Conservation (phyloP, 2,888 invertebrate species). For the Nyleta sp. region DNA sequence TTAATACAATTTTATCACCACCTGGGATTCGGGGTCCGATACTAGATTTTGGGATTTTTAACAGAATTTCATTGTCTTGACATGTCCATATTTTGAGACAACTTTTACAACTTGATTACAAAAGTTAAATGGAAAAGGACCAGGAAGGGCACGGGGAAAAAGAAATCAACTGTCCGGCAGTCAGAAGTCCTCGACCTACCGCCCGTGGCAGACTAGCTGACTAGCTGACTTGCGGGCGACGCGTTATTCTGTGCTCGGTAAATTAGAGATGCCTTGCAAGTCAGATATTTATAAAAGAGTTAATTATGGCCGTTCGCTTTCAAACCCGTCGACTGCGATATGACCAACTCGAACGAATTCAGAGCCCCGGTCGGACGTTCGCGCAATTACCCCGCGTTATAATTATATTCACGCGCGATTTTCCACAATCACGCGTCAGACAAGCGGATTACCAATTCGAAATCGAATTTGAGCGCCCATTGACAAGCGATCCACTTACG, state of each 20-base stretch:
- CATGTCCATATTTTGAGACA: no score
- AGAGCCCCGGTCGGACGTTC: slow-evolving; percentile 1
- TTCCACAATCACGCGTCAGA: no score
- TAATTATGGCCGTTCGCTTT: slow-evolving; percentile 72
- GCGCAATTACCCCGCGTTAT: no score
- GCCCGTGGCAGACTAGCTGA: slow-evolving; percentile 54
- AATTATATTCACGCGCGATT: no score
- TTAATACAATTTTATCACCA: no score
- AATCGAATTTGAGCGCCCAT: slow-evolving; percentile 15
- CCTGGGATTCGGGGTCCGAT: no score
- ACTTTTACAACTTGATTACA: no score
- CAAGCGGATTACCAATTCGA: not conserved
- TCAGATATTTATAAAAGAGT: slow-evolving; percentile 77
- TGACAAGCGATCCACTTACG: slow-evolving; percentile 41
- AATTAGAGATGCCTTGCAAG: slow-evolving; percentile 77
- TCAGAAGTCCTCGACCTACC: slow-evolving; percentile 53
- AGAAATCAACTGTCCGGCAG: slow-evolving; percentile 60
- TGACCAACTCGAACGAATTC: slow-evolving; percentile 17
- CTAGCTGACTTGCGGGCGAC: slow-evolving; percentile 63
- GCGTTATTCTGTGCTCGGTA: slow-evolving; percentile 64
- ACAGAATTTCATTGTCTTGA: no score
- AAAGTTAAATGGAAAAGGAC: slow-evolving; percentile 58
- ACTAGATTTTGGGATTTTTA: no score
- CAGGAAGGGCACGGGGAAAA: slow-evolving; percentile 57
- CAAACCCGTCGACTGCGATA: slow-evolving; percentile 27